Base-by-base conservation (phyloP, 1,140 invertebrate species). In the Lepidurus arcticus region DNA sequence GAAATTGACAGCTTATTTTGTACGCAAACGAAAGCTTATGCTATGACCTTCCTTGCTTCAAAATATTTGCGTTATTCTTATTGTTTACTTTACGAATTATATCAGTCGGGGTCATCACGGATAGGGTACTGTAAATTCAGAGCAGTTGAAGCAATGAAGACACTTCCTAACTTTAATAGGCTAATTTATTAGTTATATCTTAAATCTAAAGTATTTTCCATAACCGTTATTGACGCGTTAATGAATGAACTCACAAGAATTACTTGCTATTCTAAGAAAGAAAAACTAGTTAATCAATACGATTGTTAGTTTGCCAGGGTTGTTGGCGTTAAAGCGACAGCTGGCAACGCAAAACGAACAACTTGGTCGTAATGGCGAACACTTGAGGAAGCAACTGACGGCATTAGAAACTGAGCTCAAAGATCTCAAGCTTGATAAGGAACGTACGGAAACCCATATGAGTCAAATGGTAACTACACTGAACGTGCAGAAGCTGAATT, bases 391-490 rank as follows among this genome's bases (percentile, higher is more conserved):
- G 21, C 73, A 78, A n/a, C 45, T 74, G 26, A 13, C 75, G 11
- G 74, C 75, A 44, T 26, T 75, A 10, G 73, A 75, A 44, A 44
- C 73, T 7, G 78, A 78, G 53, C 78, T 78, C 6, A 73, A 78
- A 21, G 78, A 78, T 26, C 44, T 73, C n/a, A 78, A 73, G 24
- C 26, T 34, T 21, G 78, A 78, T 47, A 78, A 78, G 34, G 75
- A 75, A 44, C 73, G 73, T 2, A 42, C 75, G 43, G 78, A 78
- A 24, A 43, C 42, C 8, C 78, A 74, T 8, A 44, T 78, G 44
- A 16, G 45, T 42, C 78, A 78, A 74, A 47, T 78, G 44, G 44
- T 75, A 21, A 21, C 53, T n/a, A 65, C 53, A n/a, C 13, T 9
- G 9, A 65, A 65, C 21, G 16, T 65, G 3, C 53, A 13, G 21